Conservation (phyloP, 2,797 vertebrate species). For the Sebastes vulpes region DNA sequence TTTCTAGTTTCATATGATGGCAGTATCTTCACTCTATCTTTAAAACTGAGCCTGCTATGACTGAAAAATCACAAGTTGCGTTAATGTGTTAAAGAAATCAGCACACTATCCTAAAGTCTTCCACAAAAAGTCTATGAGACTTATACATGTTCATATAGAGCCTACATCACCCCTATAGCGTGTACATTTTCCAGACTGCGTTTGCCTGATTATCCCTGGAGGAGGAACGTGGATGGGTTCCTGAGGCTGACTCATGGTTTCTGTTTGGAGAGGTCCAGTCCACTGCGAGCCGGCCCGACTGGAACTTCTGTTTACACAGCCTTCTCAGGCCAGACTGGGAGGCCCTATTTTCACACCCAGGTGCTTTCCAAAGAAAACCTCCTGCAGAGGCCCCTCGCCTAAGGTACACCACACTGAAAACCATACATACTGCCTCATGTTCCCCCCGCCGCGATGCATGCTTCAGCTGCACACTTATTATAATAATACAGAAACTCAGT, state of each 20-base stretch:
- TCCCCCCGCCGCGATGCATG: slow-evolving; percentile 54
- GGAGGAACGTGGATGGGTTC: slow-evolving; percentile 76
- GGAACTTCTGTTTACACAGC: slow-evolving; percentile 81
- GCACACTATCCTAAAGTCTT: no score
- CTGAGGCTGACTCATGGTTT: slow-evolving; percentile 85
- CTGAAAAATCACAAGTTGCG: no score
- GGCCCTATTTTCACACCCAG: slow-evolving; percentile 85
- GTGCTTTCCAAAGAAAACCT: slow-evolving; percentile 86
- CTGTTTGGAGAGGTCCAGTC: slow-evolving; percentile 82
- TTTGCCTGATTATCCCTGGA: slow-evolving; percentile 74
- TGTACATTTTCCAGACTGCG: slow-evolving; percentile 73
- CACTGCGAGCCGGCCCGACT: slow-evolving; percentile 62
- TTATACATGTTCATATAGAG: not conserved
- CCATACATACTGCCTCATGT: slow-evolving; percentile 72
- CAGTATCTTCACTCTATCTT: no score
- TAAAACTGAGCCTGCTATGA: no score
- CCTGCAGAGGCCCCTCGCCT: slow-evolving; percentile 74
- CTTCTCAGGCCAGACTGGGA: slow-evolving; percentile 81
- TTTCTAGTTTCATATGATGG: no score
- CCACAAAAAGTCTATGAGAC: no score
- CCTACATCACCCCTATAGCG: slow-evolving; percentile 38
- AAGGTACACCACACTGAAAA: slow-evolving; percentile 74
- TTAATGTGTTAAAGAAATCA: no score
- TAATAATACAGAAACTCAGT: slow-evolving; percentile 43
- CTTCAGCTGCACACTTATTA: slow-evolving; percentile 52